Evolutionary conservation across 2,113 vertebrate genomes (phyloP).

Genomic region (Alces alces): DNA sequence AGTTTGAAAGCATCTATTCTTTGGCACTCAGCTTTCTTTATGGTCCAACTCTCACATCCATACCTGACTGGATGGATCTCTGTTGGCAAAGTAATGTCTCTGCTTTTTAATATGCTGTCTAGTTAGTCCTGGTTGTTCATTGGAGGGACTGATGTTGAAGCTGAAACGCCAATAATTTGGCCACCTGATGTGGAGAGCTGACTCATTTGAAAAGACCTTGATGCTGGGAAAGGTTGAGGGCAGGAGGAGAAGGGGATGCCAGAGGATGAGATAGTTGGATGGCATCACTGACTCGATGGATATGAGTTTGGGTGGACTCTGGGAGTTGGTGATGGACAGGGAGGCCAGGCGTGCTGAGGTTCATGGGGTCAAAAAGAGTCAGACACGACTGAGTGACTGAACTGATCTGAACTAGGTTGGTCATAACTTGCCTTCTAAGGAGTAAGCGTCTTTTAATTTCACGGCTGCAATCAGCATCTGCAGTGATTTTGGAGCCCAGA

Average conservation of each 20-base stretch:
- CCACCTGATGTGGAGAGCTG: not conserved
- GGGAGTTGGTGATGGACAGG: not conserved
- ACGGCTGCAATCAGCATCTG: not conserved
- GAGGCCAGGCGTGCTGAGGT: not conserved
- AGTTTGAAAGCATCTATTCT: not conserved
- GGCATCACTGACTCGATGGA: not conserved
- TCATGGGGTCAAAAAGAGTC: fast-evolving
- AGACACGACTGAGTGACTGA: not conserved
- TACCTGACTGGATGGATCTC: not conserved
- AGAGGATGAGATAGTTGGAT: not conserved
- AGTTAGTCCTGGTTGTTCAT: not conserved
- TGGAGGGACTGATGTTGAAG: not conserved
- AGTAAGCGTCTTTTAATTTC: not conserved
- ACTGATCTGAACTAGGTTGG: not conserved
- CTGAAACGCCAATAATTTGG: not conserved
- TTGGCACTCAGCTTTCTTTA: not conserved
- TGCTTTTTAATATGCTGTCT: not conserved
- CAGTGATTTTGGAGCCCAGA: fast-evolving
- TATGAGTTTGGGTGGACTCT: not conserved
- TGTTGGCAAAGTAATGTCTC: not conserved
- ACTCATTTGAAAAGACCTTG: not conserved
- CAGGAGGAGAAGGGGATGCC: not conserved
- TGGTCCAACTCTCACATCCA: not conserved
- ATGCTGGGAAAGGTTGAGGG: not conserved
- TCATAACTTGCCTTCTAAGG: not conserved